Conservation (phyloP, 2,888 invertebrate species). For the Himalopsyche anomala region DNA sequence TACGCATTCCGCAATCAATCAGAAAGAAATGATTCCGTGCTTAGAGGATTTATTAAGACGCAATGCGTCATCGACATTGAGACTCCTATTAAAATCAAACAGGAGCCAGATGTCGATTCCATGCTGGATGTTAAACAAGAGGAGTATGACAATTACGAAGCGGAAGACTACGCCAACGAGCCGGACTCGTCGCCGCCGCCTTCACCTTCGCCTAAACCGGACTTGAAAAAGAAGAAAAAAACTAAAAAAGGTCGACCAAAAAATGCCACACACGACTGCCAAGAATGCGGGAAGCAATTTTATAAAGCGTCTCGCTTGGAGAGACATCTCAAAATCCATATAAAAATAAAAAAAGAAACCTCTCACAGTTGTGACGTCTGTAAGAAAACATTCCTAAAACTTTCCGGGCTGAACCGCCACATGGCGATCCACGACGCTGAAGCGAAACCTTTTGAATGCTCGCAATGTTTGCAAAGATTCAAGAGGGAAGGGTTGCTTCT, state of each 20-base stretch:
- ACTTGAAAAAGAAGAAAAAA: slow-evolving; percentile 65
- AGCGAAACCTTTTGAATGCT: slow-evolving; percentile 68
- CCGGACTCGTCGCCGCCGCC: slow-evolving; percentile 66
- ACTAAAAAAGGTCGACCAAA: slow-evolving; percentile 66
- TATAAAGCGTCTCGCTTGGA: slow-evolving; percentile 73
- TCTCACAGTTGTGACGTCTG: slow-evolving; percentile 69
- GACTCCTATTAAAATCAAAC: slow-evolving; percentile 63
- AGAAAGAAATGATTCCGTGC: slow-evolving; percentile 71
- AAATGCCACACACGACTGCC: slow-evolving; percentile 68
- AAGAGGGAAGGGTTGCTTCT: slow-evolving; percentile 67
- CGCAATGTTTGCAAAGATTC: slow-evolving; percentile 67
- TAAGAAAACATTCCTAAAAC: slow-evolving; percentile 69
- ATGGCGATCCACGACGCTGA: slow-evolving; percentile 69
- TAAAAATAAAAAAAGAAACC: slow-evolving; percentile 62
- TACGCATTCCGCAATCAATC: slow-evolving; percentile 75
- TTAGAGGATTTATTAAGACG: slow-evolving; percentile 69
- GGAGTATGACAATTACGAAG: slow-evolving; percentile 65
- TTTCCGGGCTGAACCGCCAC: slow-evolving; percentile 70
- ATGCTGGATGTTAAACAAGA: slow-evolving; percentile 66
- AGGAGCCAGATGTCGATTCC: slow-evolving; percentile 66
- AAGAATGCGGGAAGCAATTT: slow-evolving; percentile 74
- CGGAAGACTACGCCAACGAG: slow-evolving; percentile 66
- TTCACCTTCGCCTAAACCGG: slow-evolving; percentile 44
- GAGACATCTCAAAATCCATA: slow-evolving; percentile 74
- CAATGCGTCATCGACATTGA: slow-evolving; percentile 58